Conservation (phyloP, 2,888 invertebrate genomes). For the Chorisops tibialis region DNA sequence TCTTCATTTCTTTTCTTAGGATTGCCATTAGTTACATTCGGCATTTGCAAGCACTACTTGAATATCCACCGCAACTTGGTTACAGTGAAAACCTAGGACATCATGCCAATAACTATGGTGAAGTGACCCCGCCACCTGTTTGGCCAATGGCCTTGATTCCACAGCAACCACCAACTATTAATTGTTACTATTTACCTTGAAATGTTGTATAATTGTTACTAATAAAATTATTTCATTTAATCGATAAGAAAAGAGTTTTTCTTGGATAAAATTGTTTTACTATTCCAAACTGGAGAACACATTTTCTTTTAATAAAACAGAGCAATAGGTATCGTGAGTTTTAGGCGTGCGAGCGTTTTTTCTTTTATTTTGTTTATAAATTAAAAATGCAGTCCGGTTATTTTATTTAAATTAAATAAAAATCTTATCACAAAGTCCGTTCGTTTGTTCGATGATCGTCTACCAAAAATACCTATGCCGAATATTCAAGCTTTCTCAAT, state of each 20-base stretch:
- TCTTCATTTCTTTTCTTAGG: constrained; percentile 46
- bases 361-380: too few species aligned
- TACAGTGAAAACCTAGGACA: constrained; percentile 5
- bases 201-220: neutral
- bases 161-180: constrained; percentile 15
- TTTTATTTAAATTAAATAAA: too few species aligned
- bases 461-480: constrained; percentile 25
- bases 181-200: constrained; percentile 30
- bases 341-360: too few species aligned
- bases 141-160: constrained; percentile 27
- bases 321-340: neutral
- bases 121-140: constrained; percentile 1
- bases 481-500: constrained; percentile 69
- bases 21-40: constrained; percentile 75
- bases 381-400: too few species aligned
- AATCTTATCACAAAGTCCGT: constrained; percentile 6
- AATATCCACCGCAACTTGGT: constrained; percentile 33
- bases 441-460: too few species aligned
- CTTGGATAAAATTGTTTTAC: neutral
- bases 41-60: constrained; percentile 64
- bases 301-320: too few species aligned
- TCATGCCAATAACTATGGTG: neutral
- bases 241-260: neutral
- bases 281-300: too few species aligned
- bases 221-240: neutral